Evolutionary conservation across 2,797 vertebrate species (phyloP).

Genomic region (Buphagus erythrorhynchus): DNA sequence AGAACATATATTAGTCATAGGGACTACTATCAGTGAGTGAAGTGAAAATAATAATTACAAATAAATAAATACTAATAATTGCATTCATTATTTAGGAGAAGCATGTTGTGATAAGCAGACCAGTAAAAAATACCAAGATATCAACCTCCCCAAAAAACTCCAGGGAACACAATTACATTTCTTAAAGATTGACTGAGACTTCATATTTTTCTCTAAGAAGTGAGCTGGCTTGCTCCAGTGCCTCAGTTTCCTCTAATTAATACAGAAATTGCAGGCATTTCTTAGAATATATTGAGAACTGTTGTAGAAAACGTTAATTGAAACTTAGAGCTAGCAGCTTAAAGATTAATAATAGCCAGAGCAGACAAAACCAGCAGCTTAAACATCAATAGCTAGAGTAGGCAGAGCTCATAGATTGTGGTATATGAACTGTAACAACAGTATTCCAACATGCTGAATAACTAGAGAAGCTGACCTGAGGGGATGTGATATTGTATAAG

Average conservation of each 20-base stretch:
- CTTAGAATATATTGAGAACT: not conserved
- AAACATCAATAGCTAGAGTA: not conserved
- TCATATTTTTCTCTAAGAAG: not conserved
- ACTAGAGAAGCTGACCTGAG: not conserved
- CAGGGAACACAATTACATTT: not conserved
- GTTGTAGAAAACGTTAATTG: not conserved
- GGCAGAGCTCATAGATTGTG: not conserved
- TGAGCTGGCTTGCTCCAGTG: not conserved
- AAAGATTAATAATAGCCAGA: not conserved
- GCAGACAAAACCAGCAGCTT: not conserved
- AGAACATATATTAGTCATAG: not conserved
- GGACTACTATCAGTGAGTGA: not conserved
- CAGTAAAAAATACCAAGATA: not conserved
- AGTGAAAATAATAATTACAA: not conserved
- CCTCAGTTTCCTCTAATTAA: constrained; percentile 7
- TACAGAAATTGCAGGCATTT: not conserved
- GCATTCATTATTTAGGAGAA: not conserved
- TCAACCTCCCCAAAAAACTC: accelerated
- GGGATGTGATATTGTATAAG: not conserved
- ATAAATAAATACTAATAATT: too few relatives aligned
- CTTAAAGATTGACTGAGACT: not conserved
- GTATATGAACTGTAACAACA: not conserved
- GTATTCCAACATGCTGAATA: not conserved
- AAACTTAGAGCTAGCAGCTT: not conserved
- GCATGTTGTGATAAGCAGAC: not conserved